phyloP scores from a whole-genome alignment of 2,113 vertebrate species.

The Albula goreensis region DNA sequence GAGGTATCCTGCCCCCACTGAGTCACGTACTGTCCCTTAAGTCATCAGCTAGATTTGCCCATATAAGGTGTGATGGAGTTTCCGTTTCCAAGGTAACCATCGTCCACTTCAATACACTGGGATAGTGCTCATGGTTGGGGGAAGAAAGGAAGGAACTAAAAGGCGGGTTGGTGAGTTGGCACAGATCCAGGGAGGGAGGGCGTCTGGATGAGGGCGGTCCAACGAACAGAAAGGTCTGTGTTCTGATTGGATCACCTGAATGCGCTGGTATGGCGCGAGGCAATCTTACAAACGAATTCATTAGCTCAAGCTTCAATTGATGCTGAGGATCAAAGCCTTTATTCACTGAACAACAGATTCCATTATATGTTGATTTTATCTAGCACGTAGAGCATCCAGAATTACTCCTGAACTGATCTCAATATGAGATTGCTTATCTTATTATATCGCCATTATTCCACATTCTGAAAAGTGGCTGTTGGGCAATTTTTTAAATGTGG shows the following conservation, averaged over 20 bases:
- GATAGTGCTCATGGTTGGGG: no score
- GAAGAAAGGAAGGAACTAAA: background rate
- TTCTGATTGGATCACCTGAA: background rate
- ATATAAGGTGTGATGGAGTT: background rate
- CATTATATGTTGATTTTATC: no score
- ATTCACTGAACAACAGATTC: no score
- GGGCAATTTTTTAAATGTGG: no score
- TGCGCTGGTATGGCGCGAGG: background rate
- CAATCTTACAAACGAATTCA: background rate
- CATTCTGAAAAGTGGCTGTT: background rate
- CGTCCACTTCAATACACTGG: background rate
- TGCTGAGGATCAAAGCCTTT: background rate
- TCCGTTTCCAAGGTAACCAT: background rate
- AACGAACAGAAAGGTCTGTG: background rate
- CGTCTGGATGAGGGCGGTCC: background rate
- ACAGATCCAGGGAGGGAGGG: background rate
- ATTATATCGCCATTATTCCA: background rate
- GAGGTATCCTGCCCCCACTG: background rate
- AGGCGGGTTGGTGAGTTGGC: background rate
- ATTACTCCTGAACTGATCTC: no score
- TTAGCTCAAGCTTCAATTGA: background rate
- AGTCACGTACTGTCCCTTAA: background rate
- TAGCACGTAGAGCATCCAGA: no score
- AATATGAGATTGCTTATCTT: no score
- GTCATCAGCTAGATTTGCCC: background rate